Evolutionary conservation across 2,888 invertebrate genomes (phyloP).

Genomic region (Platerodrilus igneus): DNA sequence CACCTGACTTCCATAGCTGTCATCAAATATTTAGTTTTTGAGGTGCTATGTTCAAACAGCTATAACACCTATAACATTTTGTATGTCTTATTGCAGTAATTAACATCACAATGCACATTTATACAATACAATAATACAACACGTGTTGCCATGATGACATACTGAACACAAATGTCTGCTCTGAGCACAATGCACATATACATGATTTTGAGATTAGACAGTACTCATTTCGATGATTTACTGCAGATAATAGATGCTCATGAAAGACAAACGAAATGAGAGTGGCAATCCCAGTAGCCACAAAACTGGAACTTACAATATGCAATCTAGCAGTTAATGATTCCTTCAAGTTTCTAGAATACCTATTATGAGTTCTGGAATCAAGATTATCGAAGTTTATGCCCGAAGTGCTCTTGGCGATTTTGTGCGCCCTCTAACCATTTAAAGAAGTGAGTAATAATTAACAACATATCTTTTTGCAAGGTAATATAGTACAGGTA

Average conservation of each 20-base stretch:
- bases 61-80: too few relatives aligned
- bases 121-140: too few relatives aligned
- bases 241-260: constrained; percentile 13
- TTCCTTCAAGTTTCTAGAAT: constrained; percentile 23
- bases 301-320: constrained; percentile 21
- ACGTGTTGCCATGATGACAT: too few relatives aligned
- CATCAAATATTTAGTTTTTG: too few relatives aligned
- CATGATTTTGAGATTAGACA: constrained; percentile 11
- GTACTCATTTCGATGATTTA: constrained; percentile 10
- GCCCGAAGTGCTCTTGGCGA: constrained; percentile 8
- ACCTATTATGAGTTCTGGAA: constrained; percentile 13
- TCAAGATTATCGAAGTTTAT: constrained; percentile 10
- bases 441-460: constrained; percentile 10
- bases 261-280: constrained; percentile 23
- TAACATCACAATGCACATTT: too few relatives aligned
- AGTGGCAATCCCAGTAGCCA: constrained; percentile 19
- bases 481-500: constrained; percentile 1
- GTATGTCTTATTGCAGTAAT: too few relatives aligned
- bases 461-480: too few relatives aligned
- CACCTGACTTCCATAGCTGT: too few relatives aligned
- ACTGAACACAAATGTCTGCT: too few relatives aligned
- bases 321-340: constrained; percentile 22
- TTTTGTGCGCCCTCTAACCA: constrained; percentile 8
- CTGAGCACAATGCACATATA: too few relatives aligned
- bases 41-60: too few relatives aligned